Percentiles rank a stretch among this genome's conserved stretches.
Evolutionary conservation across 1,140 invertebrate genomes (phyloP).

Genomic region (Trichogramma pretiosum): DNA sequence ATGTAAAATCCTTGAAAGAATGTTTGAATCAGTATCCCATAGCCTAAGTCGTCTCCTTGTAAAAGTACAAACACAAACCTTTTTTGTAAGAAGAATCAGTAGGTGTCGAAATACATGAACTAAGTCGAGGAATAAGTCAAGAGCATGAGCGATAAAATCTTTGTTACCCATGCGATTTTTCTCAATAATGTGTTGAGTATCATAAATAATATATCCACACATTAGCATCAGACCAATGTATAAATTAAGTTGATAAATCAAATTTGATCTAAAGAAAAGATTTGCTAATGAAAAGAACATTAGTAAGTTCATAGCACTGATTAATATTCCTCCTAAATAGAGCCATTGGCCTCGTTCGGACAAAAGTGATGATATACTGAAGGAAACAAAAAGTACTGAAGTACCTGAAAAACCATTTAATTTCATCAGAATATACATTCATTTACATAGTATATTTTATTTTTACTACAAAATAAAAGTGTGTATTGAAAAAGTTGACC

Average conservation of each 20-base stretch:
- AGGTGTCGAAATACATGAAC: constrained; percentile 83
- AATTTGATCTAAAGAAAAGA: constrained; percentile 73
- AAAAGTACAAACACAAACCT: constrained; percentile 63
- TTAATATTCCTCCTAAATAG: constrained; percentile 71
- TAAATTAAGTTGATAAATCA: constrained; percentile 76
- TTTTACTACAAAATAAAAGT: background rate
- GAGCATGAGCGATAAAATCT: constrained; percentile 84
- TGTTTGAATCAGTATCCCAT: too few species aligned
- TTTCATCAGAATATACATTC: background rate
- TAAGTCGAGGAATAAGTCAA: constrained; percentile 89
- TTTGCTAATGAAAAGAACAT: constrained; percentile 71
- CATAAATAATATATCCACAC: constrained; percentile 90
- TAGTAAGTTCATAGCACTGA: constrained; percentile 73
- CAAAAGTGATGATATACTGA: constrained; percentile 77
- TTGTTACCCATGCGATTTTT: constrained; percentile 81
- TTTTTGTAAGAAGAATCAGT: constrained; percentile 79
- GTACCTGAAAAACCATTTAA: constrained; percentile 48
- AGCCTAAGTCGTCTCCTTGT: too few species aligned
- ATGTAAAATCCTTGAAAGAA: too few species aligned
- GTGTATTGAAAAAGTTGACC: background rate
- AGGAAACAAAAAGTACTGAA: constrained; percentile 80
- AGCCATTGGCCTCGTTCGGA: constrained; percentile 78
- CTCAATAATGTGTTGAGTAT: constrained; percentile 93
- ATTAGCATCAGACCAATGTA: constrained; percentile 83
- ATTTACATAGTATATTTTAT: background rate